Evolutionary conservation across 2,888 invertebrate species (phyloP).

Genomic region (Nasonovia ribisnigri): DNA sequence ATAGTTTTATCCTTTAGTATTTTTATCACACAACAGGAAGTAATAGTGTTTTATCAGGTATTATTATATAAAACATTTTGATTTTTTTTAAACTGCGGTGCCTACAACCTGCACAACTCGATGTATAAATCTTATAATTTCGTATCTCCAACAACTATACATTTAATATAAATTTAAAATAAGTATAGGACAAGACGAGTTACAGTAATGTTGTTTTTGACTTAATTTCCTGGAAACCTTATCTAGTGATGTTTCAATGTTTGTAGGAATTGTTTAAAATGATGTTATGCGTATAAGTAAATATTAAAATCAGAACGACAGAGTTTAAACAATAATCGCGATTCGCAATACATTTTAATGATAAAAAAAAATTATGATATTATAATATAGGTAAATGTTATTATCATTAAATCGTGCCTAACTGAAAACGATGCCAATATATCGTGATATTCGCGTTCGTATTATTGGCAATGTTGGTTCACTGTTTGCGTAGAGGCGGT

Average conservation of each 20-base stretch:
- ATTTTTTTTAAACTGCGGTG: background rate
- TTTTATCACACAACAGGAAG: background rate
- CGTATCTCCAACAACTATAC: background rate
- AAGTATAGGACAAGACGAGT: background rate
- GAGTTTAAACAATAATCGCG: background rate
- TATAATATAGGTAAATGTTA: background rate
- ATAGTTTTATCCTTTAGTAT: background rate
- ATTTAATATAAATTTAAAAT: background rate
- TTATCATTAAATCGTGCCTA: background rate
- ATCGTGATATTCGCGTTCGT: background rate
- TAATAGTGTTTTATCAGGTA: background rate
- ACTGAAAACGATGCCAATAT: background rate
- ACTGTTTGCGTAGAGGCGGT: conserved; percentile 26
- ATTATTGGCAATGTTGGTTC: conserved; percentile 53
- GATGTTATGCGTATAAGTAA: background rate
- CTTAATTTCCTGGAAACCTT: background rate
- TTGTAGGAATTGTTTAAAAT: background rate
- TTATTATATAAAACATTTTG: background rate
- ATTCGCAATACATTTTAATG: background rate
- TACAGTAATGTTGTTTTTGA: background rate
- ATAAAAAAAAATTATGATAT: background rate
- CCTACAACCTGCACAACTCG: background rate
- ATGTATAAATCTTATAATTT: background rate
- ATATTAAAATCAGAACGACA: background rate
- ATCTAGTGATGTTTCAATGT: background rate